Evolutionary conservation across 2,797 vertebrate species (phyloP), one percentile per base, ranked within the genome.

Genomic region (Chrosomus eos): DNA sequence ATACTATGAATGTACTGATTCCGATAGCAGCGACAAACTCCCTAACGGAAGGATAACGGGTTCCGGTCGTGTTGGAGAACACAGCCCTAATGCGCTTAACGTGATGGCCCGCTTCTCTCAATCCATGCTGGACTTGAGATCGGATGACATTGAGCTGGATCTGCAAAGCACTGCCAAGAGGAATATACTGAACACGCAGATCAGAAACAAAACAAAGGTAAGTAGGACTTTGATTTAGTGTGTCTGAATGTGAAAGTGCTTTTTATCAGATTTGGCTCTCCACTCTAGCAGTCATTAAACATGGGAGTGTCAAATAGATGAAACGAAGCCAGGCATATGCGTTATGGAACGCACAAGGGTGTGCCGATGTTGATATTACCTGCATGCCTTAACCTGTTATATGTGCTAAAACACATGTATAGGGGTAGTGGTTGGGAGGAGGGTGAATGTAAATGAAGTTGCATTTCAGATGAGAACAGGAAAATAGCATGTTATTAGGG

Each of bases 81-180:
- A 91, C 10, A 94, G 90, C 23, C n/a, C 93, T 7, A 93, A 95
- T 1, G 90, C 93, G 48, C n/a, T 96, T 67, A 97, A 97, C 75
- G 92, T 97, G 87, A 93, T 96, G 93, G 94, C 93, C n/a, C 94
- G 95, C 83, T 86, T 96, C 82, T 96, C 96, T 11, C 95, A 96
- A 0, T 97, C 96, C 88, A 93, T 96, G 94, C 92, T 95, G 85
- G 94, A 97, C 8, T 78, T 93, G 60, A 93, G 94, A 3, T 16
- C 91, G 70, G 94, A 95, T 26, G 87, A 28, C 28, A 1, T 87
- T 0, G 90, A n/a, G 9, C 55, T 58, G 55, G 23, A 93, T 94
- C 33, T 91, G 87, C 86, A 92, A 93, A 8, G 92, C 94, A 70
- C 93, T 94, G 89, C 88, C 81, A 86, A 93, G 91, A 85, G 91